phyloP scores from a whole-genome alignment of 2,113 vertebrate species.

The Stomatorhinus ivindoensis region DNA sequence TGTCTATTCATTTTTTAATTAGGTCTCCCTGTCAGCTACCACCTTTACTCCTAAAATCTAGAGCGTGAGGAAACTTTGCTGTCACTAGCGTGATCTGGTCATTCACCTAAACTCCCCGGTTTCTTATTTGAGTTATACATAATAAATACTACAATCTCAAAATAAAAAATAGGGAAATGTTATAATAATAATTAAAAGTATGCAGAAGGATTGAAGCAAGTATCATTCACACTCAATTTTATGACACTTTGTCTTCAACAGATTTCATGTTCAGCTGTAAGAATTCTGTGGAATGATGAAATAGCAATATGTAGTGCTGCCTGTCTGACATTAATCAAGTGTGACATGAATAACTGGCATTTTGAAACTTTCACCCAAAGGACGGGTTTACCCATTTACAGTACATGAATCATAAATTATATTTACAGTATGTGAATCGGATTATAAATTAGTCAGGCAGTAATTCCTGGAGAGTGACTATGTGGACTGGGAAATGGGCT shows the following conservation, averaged over 20 bases:
- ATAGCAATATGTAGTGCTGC: background rate
- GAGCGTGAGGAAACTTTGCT: constrained; percentile 32
- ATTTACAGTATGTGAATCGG: background rate
- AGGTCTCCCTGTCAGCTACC: constrained; percentile 26
- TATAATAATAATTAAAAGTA: background rate
- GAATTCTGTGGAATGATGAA: background rate
- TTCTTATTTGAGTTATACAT: constrained; percentile 30
- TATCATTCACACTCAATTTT: background rate
- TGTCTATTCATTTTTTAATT: constrained; percentile 38
- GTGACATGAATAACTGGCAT: background rate
- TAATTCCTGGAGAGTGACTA: background rate
- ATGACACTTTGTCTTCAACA: background rate
- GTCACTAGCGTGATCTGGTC: constrained; percentile 31
- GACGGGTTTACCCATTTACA: constrained; percentile 1
- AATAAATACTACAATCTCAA: background rate
- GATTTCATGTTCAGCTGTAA: background rate
- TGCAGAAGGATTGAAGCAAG: background rate
- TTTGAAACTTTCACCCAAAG: background rate
- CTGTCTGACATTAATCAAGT: background rate
- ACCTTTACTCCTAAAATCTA: constrained; percentile 38
- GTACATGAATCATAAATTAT: constrained; percentile 1
- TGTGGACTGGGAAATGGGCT: background rate
- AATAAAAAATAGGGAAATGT: background rate
- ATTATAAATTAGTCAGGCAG: background rate
- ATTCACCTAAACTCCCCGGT: constrained; percentile 15